A percentile compares a stretch with the other conserved stretches of the same genome.
These are phyloP conservation scores for Argyrosomus japonicus DNA, from an alignment of 2,113 vertebrate species.

Conservation along the genomic window DNA sequence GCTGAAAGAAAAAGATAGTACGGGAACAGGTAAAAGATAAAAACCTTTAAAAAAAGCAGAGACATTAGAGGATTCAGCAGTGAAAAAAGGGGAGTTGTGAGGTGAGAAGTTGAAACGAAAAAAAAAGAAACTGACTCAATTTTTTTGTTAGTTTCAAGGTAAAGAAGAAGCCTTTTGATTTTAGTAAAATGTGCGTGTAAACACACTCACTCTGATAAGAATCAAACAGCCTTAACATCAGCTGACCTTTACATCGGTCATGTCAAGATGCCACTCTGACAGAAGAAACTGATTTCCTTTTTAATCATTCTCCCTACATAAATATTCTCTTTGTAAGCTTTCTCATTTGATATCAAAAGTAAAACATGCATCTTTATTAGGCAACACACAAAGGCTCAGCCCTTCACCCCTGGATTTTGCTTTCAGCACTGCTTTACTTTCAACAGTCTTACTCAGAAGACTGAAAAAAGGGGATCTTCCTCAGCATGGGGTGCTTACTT, in stretches of 20 bases:
- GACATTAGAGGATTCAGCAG: background rate
- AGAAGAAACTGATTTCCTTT: background rate
- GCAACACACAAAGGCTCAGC: conserved; percentile 27
- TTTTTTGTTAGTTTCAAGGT: background rate
- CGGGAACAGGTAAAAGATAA: background rate
- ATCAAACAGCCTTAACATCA: conserved; percentile 30
- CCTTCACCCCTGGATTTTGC: conserved; percentile 24
- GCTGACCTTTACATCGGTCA: conserved; percentile 4
- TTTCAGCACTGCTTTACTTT: conserved; percentile 24
- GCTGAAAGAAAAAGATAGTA: background rate
- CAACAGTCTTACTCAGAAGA: conserved; percentile 2
- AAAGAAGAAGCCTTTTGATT: background rate
- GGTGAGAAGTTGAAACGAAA: conserved; percentile 12
- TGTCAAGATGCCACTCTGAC: background rate
- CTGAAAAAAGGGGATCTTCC: conserved; percentile 5
- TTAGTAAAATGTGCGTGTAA: conserved; percentile 9
- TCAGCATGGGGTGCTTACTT: background rate
- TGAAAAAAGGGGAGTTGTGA: background rate
- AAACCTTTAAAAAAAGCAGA: conserved; percentile 1
- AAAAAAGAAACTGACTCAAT: background rate
- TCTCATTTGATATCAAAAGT: conserved; percentile 29
- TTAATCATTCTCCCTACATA: conserved; percentile 48
- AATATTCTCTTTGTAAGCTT: conserved; percentile 42
- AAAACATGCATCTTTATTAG: conserved; percentile 23
- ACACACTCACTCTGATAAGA: background rate